Percentiles rank a stretch among this genome's conserved stretches.
phyloP scores from a whole-genome alignment of 1,140 invertebrate species.

The Papilio machaon region DNA sequence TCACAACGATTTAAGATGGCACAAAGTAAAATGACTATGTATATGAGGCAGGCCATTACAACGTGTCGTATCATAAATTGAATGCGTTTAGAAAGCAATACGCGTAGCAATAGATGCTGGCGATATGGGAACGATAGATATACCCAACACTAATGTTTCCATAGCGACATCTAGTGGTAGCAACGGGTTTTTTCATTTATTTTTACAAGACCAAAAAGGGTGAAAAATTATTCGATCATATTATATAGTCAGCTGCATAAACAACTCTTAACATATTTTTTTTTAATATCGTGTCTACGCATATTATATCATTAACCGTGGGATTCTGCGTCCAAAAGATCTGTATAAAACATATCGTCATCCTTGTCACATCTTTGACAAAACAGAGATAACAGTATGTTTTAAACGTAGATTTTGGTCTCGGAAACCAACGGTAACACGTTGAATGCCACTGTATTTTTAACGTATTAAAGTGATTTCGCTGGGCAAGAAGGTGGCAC shows the following conservation, averaged over 20 bases:
- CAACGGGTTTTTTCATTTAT: background rate
- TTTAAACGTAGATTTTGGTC: too few relatives aligned
- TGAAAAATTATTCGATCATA: too few relatives aligned
- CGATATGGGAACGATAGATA: slow-evolving; percentile 29
- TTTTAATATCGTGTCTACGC: background rate
- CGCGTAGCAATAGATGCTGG: slow-evolving; percentile 11
- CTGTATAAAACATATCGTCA: too few relatives aligned
- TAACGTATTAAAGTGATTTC: background rate
- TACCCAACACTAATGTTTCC: background rate
- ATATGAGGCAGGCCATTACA: slow-evolving; percentile 27
- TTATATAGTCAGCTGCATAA: too few relatives aligned
- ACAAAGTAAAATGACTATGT: slow-evolving; percentile 26
- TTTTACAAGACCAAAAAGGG: background rate
- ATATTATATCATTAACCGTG: background rate
- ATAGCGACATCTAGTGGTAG: background rate
- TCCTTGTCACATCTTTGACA: too few relatives aligned
- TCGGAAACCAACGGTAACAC: too few relatives aligned
- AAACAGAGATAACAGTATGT: too few relatives aligned
- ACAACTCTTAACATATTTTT: too few relatives aligned
- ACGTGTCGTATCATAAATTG: slow-evolving; percentile 32
- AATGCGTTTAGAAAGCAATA: background rate
- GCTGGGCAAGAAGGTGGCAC: background rate
- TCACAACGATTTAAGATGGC: background rate
- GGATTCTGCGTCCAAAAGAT: too few relatives aligned
- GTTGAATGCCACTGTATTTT: too few relatives aligned